Conservation (phyloP, 2,797 vertebrate genomes). For the Calcarius lapponicus region DNA sequence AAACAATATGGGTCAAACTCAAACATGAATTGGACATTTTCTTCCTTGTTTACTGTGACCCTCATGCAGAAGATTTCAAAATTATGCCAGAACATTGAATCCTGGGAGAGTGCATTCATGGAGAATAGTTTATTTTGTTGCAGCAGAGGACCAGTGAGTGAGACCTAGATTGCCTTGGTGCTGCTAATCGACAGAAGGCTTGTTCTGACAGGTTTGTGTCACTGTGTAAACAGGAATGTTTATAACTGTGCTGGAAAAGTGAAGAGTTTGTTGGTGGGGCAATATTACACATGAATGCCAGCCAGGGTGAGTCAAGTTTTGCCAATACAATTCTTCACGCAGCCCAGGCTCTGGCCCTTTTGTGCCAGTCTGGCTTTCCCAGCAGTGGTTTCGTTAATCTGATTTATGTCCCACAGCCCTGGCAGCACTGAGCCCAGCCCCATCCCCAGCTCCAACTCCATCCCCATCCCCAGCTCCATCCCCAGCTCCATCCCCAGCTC, state of each 20-base stretch:
- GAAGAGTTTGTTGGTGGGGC: not conserved
- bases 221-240: not conserved
- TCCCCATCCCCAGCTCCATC: fast-evolving
- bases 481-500: too few species aligned
- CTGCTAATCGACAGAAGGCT: not conserved
- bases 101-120: fast-evolving
- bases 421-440: not conserved
- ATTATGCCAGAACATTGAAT: not conserved
- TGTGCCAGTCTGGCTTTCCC: not conserved
- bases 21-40: not conserved
- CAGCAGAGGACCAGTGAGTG: not conserved
- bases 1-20: not conserved
- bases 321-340: fast-evolving
- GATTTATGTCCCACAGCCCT: not conserved
- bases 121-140: fast-evolving
- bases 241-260: not conserved
- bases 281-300: fast-evolving
- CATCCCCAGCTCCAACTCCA: fast-evolving
- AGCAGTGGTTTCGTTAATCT: not conserved
- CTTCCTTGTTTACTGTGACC: not conserved
- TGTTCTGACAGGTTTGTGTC: not conserved
- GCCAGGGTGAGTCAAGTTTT: not conserved
- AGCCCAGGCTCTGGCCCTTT: not conserved
- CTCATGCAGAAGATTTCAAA: not conserved
- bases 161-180: fast-evolving